Conservation (phyloP, 1,140 invertebrate genomes). For the Schlechtendalia chinensis region DNA sequence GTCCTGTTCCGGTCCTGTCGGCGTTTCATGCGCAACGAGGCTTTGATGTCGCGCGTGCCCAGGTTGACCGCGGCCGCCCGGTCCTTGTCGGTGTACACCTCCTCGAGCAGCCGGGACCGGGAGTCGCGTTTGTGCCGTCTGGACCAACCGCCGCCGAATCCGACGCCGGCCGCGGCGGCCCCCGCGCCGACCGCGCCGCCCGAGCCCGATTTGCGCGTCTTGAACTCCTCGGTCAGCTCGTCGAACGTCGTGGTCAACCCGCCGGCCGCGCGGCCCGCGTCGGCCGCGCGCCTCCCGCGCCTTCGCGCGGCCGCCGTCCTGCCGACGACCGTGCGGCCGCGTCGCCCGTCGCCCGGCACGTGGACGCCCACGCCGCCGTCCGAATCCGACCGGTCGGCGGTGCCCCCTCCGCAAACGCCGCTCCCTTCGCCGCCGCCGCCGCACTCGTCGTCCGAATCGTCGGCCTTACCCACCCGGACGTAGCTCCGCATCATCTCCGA, state of each 20-base stretch:
- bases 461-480: conserved; percentile 51
- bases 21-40: conserved; percentile 75
- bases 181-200: conserved; percentile 56
- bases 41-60: conserved; percentile 79
- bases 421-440: conserved; percentile 49
- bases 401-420: conserved; percentile 50
- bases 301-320: neutral
- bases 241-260: conserved; percentile 52
- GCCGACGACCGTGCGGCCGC: conserved; percentile 55
- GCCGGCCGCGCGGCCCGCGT: neutral
- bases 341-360: neutral
- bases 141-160: conserved; percentile 54
- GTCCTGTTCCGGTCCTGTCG: conserved; percentile 72
- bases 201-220: conserved; percentile 56
- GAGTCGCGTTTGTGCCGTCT: conserved; percentile 56
- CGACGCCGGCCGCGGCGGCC: neutral
- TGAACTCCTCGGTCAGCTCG: conserved; percentile 58
- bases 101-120: conserved; percentile 61
- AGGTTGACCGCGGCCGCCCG: conserved; percentile 83
- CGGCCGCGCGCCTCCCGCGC: neutral
- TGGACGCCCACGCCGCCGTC: conserved; percentile 23
- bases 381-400: conserved; percentile 13
- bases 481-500: conserved; percentile 54
- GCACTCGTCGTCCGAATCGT: neutral
- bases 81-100: conserved; percentile 86